Evolutionary conservation across 2,113 vertebrate genomes (phyloP), one percentile per base, ranked within the genome.

Genomic region (Onychostoma macrolepis): DNA sequence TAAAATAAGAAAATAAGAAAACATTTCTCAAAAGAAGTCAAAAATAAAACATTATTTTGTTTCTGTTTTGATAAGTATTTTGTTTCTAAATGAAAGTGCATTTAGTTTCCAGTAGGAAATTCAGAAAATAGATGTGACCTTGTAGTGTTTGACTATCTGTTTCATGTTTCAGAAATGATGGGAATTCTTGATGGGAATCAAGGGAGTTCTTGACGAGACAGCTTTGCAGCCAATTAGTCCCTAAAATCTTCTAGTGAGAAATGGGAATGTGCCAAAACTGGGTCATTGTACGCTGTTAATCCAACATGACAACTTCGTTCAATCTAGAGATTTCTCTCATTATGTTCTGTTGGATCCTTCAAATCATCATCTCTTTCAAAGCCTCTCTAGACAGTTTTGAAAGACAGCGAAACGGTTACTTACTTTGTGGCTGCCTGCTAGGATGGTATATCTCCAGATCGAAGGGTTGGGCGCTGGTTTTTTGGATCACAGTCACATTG

Each of bases 401-500:
- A 81, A 80, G 33, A 69, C 58, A 89, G 38, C 7, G 2, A 71
- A 80, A 80, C 8, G 28, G 12, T 24, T 24, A 79, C 71, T 94
- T 90, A 97, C 97, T 96, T 90, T 95, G 96, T 19, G 96, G 97
- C 75, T 97, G 97, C 33, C 96, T 95, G 86, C 96, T 97, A 11
- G 96, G 96, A 84, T 97, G 97, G 78, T 96, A 97, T 77, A 97
- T 96, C 89, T 97, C 96, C 87, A 97, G 94, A 91, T 97, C 96
- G 83, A 97, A 97, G 0, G 97, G 97, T 56, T 97, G 96, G 85
- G 97, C 96, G 6, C 95, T 97, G 88, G 97, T 97, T 93, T 97
- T 97, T 87, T 97, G 97, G 90, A 97, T 96, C 19, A 97, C 96
- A 19, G 95, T 97, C 90, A 97, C 97, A 87, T 97, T 97, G 83